Percentiles rank a stretch among this genome's conserved stretches.
Evolutionary conservation across 2,113 vertebrate species (phyloP).

Genomic region (Chloropsis cyanopogon): DNA sequence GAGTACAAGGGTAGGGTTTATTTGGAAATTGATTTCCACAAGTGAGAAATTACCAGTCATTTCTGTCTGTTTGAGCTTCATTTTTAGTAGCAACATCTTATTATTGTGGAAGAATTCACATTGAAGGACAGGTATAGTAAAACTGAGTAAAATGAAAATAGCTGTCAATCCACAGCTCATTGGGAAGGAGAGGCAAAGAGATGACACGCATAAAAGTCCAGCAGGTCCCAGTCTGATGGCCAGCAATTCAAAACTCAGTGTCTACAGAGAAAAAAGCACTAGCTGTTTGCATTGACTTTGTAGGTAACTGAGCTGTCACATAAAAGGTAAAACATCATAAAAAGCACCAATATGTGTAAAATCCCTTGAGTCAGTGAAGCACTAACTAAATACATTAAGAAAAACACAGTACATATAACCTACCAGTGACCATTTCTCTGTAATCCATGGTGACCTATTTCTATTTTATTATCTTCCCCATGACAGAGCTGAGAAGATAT

Average conservation of each 20-base stretch:
- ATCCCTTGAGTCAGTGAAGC: background rate
- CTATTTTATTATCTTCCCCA: background rate
- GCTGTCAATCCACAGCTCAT: background rate
- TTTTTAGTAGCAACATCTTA: background rate
- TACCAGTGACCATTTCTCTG: background rate
- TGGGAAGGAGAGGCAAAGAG: background rate
- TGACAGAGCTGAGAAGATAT: background rate
- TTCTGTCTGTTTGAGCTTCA: background rate
- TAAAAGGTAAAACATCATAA: background rate
- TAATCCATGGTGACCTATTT: background rate
- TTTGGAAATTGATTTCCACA: background rate
- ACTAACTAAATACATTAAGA: background rate
- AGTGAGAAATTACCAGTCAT: background rate
- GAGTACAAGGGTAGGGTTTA: background rate
- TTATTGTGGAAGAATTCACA: background rate
- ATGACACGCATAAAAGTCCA: background rate
- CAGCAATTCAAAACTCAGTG: background rate
- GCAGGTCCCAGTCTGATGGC: background rate
- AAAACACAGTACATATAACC: background rate
- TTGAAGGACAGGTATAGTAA: background rate
- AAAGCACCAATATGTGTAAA: background rate
- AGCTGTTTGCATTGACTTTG: background rate
- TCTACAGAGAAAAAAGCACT: background rate
- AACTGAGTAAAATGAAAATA: background rate
- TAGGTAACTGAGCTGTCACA: background rate